phyloP scores from a whole-genome alignment of 2,113 vertebrate genomes.

The Asarcornis scutulata region DNA sequence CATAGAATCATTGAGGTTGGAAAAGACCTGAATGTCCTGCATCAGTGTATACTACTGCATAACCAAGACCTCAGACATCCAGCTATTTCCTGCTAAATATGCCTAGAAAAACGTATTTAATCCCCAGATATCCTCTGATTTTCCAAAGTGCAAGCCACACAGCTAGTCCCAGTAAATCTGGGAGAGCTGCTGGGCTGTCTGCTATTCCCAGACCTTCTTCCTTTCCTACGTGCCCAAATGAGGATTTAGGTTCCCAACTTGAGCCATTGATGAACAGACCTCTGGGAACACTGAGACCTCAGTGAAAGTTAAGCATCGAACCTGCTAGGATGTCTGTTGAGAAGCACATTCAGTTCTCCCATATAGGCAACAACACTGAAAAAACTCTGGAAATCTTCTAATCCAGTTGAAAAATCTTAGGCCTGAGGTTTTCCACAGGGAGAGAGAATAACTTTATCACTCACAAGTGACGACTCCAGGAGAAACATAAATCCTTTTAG shows the following conservation, averaged over 20 bases:
- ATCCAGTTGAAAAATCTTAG: not conserved
- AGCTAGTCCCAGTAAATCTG: not conserved
- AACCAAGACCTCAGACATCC: not conserved
- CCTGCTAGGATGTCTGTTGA: not conserved
- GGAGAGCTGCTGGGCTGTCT: not conserved
- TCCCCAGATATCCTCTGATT: not conserved
- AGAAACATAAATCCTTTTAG: not conserved
- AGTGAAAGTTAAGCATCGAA: not conserved
- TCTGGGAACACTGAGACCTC: not conserved
- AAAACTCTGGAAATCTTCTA: not conserved
- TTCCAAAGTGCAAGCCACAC: not conserved
- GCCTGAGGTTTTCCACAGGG: not conserved
- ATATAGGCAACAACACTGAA: not conserved
- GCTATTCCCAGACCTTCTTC: not conserved
- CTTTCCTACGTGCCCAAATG: not conserved
- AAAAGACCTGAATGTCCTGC: not conserved
- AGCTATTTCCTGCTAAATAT: not conserved
- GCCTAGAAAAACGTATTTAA: not conserved
- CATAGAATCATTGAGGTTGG: too few relatives aligned
- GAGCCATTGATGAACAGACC: not conserved
- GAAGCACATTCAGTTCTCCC: not conserved
- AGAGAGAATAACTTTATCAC: not conserved
- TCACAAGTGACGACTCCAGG: not conserved
- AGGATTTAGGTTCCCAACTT: not conserved
- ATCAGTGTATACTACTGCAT: not conserved